Base-by-base conservation (phyloP, 2,888 invertebrate species). In the Ennomos quercinarius region DNA sequence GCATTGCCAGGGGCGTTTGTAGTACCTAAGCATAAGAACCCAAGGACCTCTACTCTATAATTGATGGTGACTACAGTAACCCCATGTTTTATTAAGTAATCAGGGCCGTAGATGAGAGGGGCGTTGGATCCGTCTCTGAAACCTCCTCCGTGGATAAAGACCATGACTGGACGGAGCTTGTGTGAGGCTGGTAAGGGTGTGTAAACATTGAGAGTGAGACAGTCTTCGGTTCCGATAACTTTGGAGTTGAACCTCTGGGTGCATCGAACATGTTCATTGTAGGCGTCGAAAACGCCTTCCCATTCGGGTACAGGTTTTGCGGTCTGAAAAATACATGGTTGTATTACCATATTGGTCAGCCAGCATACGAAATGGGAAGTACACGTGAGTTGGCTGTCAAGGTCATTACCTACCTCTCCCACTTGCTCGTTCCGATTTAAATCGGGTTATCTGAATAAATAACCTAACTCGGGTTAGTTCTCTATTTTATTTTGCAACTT, bases 71-170 rank as follows among this genome's bases (percentile, higher is more conserved):
- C 88, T 39, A 92, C 75, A 13, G 91, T 82, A 0, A 92, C 83
- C 35, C 73, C 84, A 62, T 90, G 82, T 58, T 72, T 77, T 1
- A 87, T 64, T 13, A 92, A 70, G 58, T 86, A 85, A 39, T 88
- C 81, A 0, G 91, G 87, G 10, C 91, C 90, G 51, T 91, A 91
- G 9, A 91, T 57, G 38, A 83, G 80, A 1, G 86, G 84, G 0
- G 87, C 83, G 1, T 84, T 84, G 0, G 91, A 91, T 0, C 91
- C 91, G 27, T 87, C 87, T 27, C 87, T 71, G 64, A 86, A 92
- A 0, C 91, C 91, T 12, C 91, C 91, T 11, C 91, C 91, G 42
- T 92, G 91, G 63, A 92, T 84, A 67, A 86, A 91, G 1, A 91
- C 83, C 88, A 92, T 91, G 37, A 92, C 91, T 3, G 91, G 91